Base-by-base conservation (phyloP, 2,113 vertebrate genomes). In the Percopsis transmontana region DNA sequence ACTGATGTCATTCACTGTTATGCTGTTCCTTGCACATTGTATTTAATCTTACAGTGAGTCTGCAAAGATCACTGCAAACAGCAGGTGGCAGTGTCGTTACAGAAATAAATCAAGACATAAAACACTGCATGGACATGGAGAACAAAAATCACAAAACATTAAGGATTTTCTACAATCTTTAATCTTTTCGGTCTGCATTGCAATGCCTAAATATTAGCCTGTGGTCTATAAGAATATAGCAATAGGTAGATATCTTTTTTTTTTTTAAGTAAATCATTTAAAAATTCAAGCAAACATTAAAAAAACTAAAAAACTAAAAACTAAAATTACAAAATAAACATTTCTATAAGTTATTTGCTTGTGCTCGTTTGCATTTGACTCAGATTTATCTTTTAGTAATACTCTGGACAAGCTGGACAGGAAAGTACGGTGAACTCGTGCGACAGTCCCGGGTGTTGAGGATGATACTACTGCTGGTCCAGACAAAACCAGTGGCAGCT, bases 301-400 rank as follows among this genome's bases (percentile, higher is more conserved):
- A 79, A 79, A 75, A 23, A 64, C n/a, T n/a, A n/a, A n/a, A n/a
- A 58, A 45, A 56, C 15, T 40, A 33, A 52, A 52, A 27, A 72
- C 60, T 76, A 72, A 86, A 86, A 85, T 86, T 66, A 62, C 80
- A 72, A 83, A 88, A 89, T 78, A 87, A 85, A 89, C 80, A 70
- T 53, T 42, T 80, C 70, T 56, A 68, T 85, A 40, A 75, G 69
- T 54, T 80, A 45, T 72, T 73, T 70, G 70, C 79, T 78, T 82
- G 77, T 85, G 76, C 74, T 85, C 71, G 53, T 72, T 57, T 70
- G 42, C 54, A 70, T 64, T 70, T 38, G 10, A 64, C 58, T 48
- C 65, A 74, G 56, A 56, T 55, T 60, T 3, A 20, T 70, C 65
- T 61, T 86, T 74, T 73, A 81, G 73, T 58, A 19, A 75, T 33